These are phyloP conservation scores for Astreopora myriophthalma DNA, from an alignment of 64 coral and sea anemone species.

Conservation along the genomic window DNA sequence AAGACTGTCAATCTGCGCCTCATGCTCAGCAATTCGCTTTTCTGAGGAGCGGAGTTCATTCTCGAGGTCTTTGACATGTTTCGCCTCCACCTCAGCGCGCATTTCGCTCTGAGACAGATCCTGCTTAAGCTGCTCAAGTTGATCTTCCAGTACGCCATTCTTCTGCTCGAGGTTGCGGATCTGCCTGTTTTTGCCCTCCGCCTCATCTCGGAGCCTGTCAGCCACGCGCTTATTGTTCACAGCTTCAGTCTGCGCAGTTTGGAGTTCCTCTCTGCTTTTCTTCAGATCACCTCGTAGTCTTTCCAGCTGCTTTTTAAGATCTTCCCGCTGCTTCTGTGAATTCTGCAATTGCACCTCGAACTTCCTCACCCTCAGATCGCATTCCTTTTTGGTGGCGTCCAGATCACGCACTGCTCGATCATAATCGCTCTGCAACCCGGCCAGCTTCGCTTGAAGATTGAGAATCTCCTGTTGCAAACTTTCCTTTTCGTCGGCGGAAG, in stretches of 20 bases:
- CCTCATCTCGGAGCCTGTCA: constrained; percentile 85
- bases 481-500: constrained; percentile 63
- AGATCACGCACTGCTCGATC: constrained; percentile 81
- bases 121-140: constrained; percentile 72
- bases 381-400: constrained; percentile 83
- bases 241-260: constrained; percentile 58
- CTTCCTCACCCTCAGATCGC: constrained; percentile 86
- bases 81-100: constrained; percentile 82
- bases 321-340: constrained; percentile 85
- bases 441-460: constrained; percentile 71
- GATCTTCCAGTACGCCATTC: constrained; percentile 80
- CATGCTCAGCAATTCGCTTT: constrained; percentile 70
- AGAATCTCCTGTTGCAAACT: constrained; percentile 66
- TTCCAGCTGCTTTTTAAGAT: constrained; percentile 85
- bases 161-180: constrained; percentile 80
- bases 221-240: constrained; percentile 85
- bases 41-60: constrained; percentile 78
- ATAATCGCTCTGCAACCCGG: constrained; percentile 77
- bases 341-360: constrained; percentile 85
- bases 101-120: constrained; percentile 81
- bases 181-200: constrained; percentile 81
- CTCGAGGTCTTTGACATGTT: constrained; percentile 74
- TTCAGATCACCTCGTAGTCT: constrained; percentile 81
- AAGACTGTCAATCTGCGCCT: constrained; percentile 79
- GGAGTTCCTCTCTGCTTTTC: constrained; percentile 74